phyloP scores from a whole-genome alignment of 30 jellyfish, hydroid and myxozoan species.

The Aurelia sp. region DNA sequence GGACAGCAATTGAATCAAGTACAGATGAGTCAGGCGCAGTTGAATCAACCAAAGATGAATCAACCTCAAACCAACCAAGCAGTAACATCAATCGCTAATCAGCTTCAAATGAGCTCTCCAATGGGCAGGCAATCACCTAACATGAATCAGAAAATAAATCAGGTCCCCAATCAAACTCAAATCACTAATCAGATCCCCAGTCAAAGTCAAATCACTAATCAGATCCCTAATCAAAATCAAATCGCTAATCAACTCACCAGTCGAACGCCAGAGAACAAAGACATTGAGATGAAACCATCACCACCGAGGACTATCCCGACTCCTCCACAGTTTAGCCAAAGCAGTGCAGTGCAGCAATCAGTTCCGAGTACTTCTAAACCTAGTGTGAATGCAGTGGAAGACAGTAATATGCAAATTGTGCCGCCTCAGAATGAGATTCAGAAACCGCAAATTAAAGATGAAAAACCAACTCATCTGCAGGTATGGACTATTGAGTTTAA shows the following conservation, averaged over 20 bases:
- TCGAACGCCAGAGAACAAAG: slow-evolving; percentile 33
- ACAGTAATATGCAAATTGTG: slow-evolving; percentile 28
- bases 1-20: background rate
- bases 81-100: slow-evolving; percentile 28
- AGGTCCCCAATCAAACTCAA: too few species aligned
- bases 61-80: slow-evolving; percentile 41
- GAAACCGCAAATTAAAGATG: slow-evolving; percentile 19
- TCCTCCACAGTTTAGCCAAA: slow-evolving; percentile 56
- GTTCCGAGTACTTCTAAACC: background rate
- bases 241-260: too few species aligned
- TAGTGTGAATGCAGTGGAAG: slow-evolving; percentile 8
- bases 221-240: too few species aligned
- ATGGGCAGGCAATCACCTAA: slow-evolving; percentile 57
- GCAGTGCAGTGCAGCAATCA: slow-evolving; percentile 28
- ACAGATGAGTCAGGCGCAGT: slow-evolving; percentile 19
- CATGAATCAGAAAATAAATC: slow-evolving; percentile 6
- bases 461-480: slow-evolving; percentile 14
- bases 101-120: slow-evolving; percentile 40
- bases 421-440: slow-evolving; percentile 33
- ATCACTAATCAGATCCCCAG: too few species aligned
- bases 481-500: background rate
- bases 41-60: slow-evolving; percentile 23
- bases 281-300: slow-evolving; percentile 44
- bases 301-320: slow-evolving; percentile 50
- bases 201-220: too few species aligned